phyloP scores from a whole-genome alignment of 2,113 vertebrate genomes.

The Amphilophus citrinellus region DNA sequence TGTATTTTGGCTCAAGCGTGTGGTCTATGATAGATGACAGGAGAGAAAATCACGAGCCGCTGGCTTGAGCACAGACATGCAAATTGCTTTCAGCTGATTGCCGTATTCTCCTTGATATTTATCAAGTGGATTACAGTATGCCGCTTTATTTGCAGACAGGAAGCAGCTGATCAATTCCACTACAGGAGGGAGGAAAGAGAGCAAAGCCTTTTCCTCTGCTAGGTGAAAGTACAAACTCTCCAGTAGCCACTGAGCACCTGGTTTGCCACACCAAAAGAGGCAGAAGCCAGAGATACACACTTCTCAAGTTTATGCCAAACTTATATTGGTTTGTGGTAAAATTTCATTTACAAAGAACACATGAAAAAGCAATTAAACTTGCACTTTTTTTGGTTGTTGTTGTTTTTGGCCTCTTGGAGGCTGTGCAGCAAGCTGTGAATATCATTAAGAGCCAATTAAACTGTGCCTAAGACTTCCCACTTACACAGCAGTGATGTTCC shows the following conservation, averaged over 20 bases:
- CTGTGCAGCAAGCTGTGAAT: neutral
- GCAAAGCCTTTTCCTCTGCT: conserved; percentile 46
- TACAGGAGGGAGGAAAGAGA: conserved; percentile 35
- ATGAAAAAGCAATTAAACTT: neutral
- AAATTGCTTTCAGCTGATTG: conserved; percentile 95
- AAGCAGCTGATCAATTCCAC: conserved; percentile 73
- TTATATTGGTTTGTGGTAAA: conserved; percentile 15
- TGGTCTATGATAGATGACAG: conserved; percentile 92
- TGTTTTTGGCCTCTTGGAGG: too few relatives aligned
- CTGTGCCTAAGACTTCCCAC: rapidly evolving
- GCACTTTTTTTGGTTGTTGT: neutral
- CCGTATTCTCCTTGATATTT: conserved; percentile 87
- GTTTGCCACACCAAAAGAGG: conserved; percentile 30
- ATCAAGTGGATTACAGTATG: conserved; percentile 84
- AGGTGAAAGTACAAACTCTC: conserved; percentile 59
- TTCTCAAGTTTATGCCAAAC: neutral
- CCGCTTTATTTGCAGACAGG: conserved; percentile 73
- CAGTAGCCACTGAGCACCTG: conserved; percentile 33
- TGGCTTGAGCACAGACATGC: conserved; percentile 84
- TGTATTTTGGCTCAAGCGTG: conserved; percentile 90
- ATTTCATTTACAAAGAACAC: neutral
- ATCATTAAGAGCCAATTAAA: neutral
- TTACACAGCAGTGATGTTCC: neutral
- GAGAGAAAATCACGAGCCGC: conserved; percentile 89
- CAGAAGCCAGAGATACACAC: conserved; percentile 7